These are phyloP conservation scores for Palythoa heliodiscus DNA, from an alignment of 92 coral and sea anemone species.

Conservation along the genomic window DNA sequence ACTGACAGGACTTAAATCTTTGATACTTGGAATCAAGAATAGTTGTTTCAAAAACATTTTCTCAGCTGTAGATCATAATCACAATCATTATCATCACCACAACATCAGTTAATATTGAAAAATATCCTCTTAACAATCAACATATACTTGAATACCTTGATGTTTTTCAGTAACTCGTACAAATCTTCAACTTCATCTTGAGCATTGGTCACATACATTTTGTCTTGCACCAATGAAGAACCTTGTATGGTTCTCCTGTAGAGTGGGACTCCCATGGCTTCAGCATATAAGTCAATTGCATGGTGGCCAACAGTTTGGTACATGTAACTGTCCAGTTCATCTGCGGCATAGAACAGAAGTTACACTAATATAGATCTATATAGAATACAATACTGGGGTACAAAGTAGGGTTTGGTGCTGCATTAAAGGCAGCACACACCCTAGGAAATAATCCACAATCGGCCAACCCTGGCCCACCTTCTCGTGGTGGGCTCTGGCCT, in stretches of 20 bases:
- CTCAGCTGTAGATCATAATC: background rate
- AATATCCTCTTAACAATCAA: background rate
- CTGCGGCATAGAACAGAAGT: conserved; percentile 28
- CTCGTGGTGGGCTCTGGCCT: too few species aligned
- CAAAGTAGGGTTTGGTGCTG: too few species aligned
- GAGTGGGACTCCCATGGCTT: conserved; percentile 96
- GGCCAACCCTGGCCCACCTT: too few species aligned
- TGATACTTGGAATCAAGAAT: too few species aligned
- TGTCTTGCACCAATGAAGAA: conserved; percentile 81
- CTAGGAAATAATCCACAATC: too few species aligned
- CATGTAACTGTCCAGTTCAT: conserved; percentile 98
- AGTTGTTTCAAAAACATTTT: too few species aligned
- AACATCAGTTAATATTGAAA: background rate
- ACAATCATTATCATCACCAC: background rate
- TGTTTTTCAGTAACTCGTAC: conserved; percentile 73
- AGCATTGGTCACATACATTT: conserved; percentile 60
- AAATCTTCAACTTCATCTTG: conserved; percentile 97
- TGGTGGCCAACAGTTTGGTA: conserved; percentile 97
- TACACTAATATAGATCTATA: too few species aligned
- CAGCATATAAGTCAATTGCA: conserved; percentile 90
- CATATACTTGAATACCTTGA: conserved; percentile 61
- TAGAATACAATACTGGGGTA: too few species aligned
- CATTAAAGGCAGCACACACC: too few species aligned
- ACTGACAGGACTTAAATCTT: too few species aligned
- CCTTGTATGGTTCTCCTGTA: conserved; percentile 82